phyloP scores from a whole-genome alignment of 2,888 invertebrate species.

The Cryptus armator region DNA sequence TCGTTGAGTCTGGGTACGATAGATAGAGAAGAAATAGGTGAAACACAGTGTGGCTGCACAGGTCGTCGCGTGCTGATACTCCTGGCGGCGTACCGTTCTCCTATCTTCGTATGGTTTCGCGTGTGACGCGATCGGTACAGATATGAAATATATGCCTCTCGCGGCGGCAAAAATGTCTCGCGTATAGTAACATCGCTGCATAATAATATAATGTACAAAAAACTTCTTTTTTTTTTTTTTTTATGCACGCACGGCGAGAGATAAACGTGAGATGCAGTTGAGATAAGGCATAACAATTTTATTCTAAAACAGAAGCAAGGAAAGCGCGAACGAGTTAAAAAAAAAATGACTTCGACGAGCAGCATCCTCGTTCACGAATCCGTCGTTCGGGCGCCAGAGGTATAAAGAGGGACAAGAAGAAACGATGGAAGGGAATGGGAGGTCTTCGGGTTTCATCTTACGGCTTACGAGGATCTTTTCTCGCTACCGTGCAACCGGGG shows the following conservation, averaged over 20 bases:
- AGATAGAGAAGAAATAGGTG: neutral
- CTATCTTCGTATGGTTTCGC: slow-evolving; percentile 59
- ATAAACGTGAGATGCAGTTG: slow-evolving; percentile 13
- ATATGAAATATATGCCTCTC: slow-evolving; percentile 38
- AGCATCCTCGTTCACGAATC: slow-evolving; percentile 30
- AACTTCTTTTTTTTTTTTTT: slow-evolving; percentile 5
- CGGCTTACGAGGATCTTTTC: slow-evolving; percentile 77
- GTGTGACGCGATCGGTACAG: slow-evolving; percentile 51
- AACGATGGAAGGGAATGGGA: slow-evolving; percentile 29
- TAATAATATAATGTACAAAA: slow-evolving; percentile 42
- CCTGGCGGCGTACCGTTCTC: slow-evolving; percentile 27
- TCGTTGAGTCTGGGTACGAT: slow-evolving; percentile 5
- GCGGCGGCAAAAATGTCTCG: slow-evolving; percentile 29
- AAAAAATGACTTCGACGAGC: slow-evolving; percentile 16
- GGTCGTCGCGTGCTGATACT: slow-evolving; percentile 63
- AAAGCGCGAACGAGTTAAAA: neutral
- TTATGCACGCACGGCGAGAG: neutral
- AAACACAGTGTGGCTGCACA: slow-evolving; percentile 14
- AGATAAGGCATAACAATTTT: slow-evolving; percentile 18
- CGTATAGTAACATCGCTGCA: slow-evolving; percentile 38
- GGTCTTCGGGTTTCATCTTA: slow-evolving; percentile 77
- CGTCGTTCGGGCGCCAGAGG: slow-evolving; percentile 24
- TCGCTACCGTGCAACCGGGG: slow-evolving; percentile 73
- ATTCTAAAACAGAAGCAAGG: slow-evolving; percentile 16
- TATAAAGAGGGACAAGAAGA: slow-evolving; percentile 29